Percentiles rank a stretch among this genome's conserved stretches.
These are phyloP conservation scores for Watsonalla cultraria DNA, from an alignment of 2,888 invertebrate genomes.

Conservation along the genomic window DNA sequence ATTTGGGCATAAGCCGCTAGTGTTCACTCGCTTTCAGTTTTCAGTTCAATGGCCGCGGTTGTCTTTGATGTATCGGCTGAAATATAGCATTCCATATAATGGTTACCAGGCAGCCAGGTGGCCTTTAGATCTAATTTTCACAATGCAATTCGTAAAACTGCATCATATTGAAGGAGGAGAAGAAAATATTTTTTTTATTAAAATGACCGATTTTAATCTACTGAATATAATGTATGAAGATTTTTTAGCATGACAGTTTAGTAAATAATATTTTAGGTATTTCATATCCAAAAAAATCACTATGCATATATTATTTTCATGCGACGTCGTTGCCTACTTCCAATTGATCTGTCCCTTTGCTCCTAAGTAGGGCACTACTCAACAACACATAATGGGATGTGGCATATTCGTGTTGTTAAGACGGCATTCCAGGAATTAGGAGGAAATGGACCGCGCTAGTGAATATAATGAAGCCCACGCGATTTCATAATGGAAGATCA, in stretches of 20 bases:
- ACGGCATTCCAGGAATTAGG: slow-evolving; percentile 20
- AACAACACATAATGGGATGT: slow-evolving; percentile 14
- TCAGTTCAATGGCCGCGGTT: slow-evolving; percentile 53
- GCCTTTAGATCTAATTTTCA: slow-evolving; percentile 43
- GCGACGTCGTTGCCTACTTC: not conserved
- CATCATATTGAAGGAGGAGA: too few relatives aligned
- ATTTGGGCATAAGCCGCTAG: slow-evolving; percentile 28
- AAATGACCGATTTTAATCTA: too few relatives aligned
- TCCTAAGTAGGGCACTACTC: slow-evolving; percentile 20
- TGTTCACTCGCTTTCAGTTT: slow-evolving; percentile 41
- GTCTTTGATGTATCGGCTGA: slow-evolving; percentile 63
- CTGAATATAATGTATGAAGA: too few relatives aligned
- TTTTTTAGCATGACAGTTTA: too few relatives aligned
- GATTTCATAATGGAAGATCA: not conserved
- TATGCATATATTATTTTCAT: not conserved
- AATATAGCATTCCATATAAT: slow-evolving; percentile 47
- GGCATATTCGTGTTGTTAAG: slow-evolving; percentile 22
- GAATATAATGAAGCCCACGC: slow-evolving; percentile 8
- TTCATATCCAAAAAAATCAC: too few relatives aligned
- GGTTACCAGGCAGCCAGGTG: slow-evolving; percentile 37
- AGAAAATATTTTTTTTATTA: slow-evolving; percentile 7
- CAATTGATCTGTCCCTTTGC: slow-evolving; percentile 11
- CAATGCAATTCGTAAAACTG: slow-evolving; percentile 21
- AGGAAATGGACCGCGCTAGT: slow-evolving; percentile 23
- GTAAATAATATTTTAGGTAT: too few relatives aligned